Evolutionary conservation across 2,797 vertebrate species (phyloP), one percentile per base, ranked within the genome.

Genomic region (Propithecus perrieri): DNA sequence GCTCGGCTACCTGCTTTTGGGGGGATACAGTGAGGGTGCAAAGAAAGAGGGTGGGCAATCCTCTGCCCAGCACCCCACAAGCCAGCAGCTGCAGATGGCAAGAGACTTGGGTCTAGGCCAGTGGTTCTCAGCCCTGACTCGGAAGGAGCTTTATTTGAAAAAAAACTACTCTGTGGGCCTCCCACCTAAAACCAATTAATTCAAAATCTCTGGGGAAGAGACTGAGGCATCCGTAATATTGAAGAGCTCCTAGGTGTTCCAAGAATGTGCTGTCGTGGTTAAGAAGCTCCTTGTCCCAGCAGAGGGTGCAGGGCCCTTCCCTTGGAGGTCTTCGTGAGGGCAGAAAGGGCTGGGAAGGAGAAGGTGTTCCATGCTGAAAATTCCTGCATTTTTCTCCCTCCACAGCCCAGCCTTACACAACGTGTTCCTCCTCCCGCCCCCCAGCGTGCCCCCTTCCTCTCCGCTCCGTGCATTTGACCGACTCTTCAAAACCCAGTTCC

Each of bases 241-340:
- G 35, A 28, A 80, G 67, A 59, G 17, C 30, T 43, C 61, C 43
- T 9, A 11, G 53, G 28, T 18, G 20, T 15, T 69, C 46, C 46
- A 50, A n/a, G 26, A 59, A 55, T 0, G 0, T 7, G 2, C 30
- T 5, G n/a, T 26, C 72, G 6, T 0, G 1, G 53, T 17, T 4
- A n/a, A 41, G 35, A 35, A 20, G 13, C 14, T 24, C 24, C 55
- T n/a, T 33, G 81, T 79, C 30, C 9, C 1, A 35, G 24, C 41
- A 26, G 30, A 53, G 38, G 13, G 30, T 9, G 24, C 24, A 33
- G 3, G 4, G 17, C 17, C 17, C 84, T 30, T 46, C 33, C 33
- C 75, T 55, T 6, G 41, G 84, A 10, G 53, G 18, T 18, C 59
- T 30, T 67, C 38, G 20, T 0, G 30, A 48, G 4, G 3, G 55